Base-by-base conservation (phyloP, 2,113 vertebrate species). In the Brachirus orientalis region DNA sequence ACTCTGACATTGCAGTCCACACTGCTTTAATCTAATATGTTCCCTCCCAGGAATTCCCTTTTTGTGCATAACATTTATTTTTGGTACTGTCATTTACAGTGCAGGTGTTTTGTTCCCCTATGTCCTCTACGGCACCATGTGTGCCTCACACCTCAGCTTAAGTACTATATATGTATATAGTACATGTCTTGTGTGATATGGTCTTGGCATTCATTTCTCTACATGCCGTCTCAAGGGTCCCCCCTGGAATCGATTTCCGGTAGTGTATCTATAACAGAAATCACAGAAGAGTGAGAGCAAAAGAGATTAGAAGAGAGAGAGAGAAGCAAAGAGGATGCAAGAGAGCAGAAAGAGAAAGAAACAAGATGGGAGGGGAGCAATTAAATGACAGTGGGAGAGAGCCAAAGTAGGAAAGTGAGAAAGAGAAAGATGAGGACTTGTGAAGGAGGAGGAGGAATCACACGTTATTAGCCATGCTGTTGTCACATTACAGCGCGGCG, bases 381-480 rank as follows among this genome's bases (percentile, higher is more conserved):
- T 82, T 72, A 73, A 60, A 63, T 3, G 20, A 73, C 35, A 19
- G 19, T 6, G 56, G 0, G 54, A 28, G 51, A 22, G n/a, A 69
- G 63, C n/a, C 36, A 75, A 54, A 61, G 47, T 50, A 54, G 54
- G 44, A 17, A 69, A 43, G 44, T 38, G 65, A 41, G 68, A 44
- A 36, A 4, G 60, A 62, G 46, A 57, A 64, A 50, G 33, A 61
- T 19, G 71, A 13, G 18, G 70, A 47, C 44, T 13, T 16, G 69
- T 45, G n/a, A n/a, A n/a, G 45, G 41, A 56, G 43, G 38, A 17
- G 40, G 28, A 45, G 33, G 52, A 5, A 12, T 35, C 22, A 73
- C 53, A 68, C 72, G 76, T 81, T 73, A 87, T 87, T 83, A 84
- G 66, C 51, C 76, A 58, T 72, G 76, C 55, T 64, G 70, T 73